These are phyloP conservation scores for Pygmarrhopalites habei DNA, from an alignment of 1,140 invertebrate species.

Conservation along the genomic window DNA sequence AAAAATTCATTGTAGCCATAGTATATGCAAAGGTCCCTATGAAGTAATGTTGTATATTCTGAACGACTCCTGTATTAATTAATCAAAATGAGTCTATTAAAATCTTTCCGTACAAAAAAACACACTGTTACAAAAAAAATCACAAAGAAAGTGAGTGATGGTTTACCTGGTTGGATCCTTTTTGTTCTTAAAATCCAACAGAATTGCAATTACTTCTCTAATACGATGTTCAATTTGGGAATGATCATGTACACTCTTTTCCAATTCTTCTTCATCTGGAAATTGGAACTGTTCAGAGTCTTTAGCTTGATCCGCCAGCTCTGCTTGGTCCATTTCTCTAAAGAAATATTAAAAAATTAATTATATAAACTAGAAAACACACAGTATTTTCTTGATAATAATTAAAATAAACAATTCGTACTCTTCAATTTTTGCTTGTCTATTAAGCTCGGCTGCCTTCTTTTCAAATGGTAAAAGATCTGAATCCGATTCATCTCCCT, in stretches of 20 bases:
- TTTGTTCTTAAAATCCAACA: conserved; percentile 80
- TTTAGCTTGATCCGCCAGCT: conserved; percentile 66
- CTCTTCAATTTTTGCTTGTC: conserved; percentile 53
- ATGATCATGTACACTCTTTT: conserved; percentile 52
- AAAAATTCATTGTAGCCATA: conserved; percentile 96
- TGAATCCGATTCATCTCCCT: background rate
- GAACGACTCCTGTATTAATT: conserved; percentile 56
- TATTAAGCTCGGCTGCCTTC: conserved; percentile 71
- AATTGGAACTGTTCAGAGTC: conserved; percentile 68
- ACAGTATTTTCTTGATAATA: no score
- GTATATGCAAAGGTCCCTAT: conserved; percentile 83
- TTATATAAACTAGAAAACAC: no score
- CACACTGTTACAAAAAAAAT: conserved; percentile 10
- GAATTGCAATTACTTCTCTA: conserved; percentile 75
- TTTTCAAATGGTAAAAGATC: conserved; percentile 75
- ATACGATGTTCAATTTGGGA: conserved; percentile 84
- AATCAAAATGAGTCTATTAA: no score
- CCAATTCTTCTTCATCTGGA: conserved; percentile 63
- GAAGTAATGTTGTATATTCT: conserved; percentile 75
- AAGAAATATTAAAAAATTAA: no score
- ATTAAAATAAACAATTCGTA: no score
- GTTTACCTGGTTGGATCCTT: conserved; percentile 55
- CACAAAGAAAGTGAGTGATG: conserved; percentile 8
- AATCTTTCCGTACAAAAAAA: no score
- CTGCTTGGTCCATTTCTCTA: conserved; percentile 60